Evolutionary conservation across 2,113 vertebrate genomes (phyloP).

Genomic region (Dicrurus megarhynchus): DNA sequence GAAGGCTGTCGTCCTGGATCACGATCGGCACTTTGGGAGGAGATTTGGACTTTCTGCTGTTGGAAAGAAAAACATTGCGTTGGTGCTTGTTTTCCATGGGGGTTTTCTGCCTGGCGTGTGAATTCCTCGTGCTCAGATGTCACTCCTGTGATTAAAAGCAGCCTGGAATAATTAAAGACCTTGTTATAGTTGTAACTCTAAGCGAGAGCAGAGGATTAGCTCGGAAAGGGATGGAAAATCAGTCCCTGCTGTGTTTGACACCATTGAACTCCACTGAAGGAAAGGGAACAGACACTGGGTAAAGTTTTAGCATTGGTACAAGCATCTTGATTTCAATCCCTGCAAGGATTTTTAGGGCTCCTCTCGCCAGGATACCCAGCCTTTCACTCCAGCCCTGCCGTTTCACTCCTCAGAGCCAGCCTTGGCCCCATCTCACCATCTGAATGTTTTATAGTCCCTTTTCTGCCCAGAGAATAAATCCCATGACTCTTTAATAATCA

Average conservation of each 20-base stretch:
- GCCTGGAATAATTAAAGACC: background rate
- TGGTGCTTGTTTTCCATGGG: accelerated
- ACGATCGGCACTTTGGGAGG: constrained; percentile 88
- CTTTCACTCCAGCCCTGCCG: background rate
- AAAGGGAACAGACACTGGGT: background rate
- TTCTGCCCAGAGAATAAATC: background rate
- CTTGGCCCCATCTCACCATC: accelerated
- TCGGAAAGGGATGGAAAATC: background rate
- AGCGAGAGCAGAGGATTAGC: background rate
- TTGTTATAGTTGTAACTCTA: background rate
- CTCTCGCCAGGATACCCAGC: background rate
- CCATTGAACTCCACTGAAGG: background rate
- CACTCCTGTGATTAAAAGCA: background rate
- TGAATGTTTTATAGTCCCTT: background rate
- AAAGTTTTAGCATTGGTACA: accelerated
- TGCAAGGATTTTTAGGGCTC: background rate
- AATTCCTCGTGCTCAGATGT: background rate
- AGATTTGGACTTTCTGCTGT: constrained; percentile 84
- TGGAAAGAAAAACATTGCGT: background rate
- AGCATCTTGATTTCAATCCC: background rate
- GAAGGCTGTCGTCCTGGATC: constrained; percentile 92
- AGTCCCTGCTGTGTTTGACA: background rate
- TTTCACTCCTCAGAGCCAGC: background rate
- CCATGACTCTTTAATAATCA: background rate
- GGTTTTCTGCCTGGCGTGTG: accelerated